phyloP scores from a whole-genome alignment of 2,113 vertebrate species.

The Thamnophis sirtalis region DNA sequence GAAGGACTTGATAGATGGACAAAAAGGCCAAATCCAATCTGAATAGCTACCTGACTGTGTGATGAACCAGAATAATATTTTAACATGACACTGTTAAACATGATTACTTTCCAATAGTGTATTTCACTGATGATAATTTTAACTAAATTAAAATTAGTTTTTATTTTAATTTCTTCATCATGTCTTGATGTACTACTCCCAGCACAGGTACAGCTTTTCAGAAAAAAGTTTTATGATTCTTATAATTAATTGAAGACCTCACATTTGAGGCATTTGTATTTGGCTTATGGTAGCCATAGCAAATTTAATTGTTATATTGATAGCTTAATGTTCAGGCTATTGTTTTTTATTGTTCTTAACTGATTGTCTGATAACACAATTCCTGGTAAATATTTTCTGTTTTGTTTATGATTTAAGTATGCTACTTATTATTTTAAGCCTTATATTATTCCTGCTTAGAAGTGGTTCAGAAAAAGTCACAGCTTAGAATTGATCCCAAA shows the following conservation, averaged over 20 bases:
- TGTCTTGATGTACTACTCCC: neutral
- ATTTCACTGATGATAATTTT: neutral
- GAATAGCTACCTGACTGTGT: too few species aligned
- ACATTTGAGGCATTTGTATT: neutral
- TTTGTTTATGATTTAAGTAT: neutral
- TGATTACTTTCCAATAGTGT: neutral
- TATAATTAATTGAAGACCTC: neutral
- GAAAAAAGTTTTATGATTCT: neutral
- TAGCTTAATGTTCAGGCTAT: neutral
- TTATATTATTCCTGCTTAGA: neutral
- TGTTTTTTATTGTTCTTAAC: neutral
- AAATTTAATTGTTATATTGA: neutral
- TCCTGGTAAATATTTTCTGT: neutral
- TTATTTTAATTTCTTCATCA: neutral
- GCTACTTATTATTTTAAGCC: slow-evolving; percentile 8
- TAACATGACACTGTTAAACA: neutral
- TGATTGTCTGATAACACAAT: neutral
- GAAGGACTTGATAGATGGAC: too few species aligned
- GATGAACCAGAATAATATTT: neutral
- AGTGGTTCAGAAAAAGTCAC: neutral
- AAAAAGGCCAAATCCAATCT: too few species aligned
- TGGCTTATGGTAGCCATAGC: neutral
- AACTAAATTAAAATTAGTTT: neutral
- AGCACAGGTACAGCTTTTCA: neutral
- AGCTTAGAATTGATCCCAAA: neutral